phyloP scores from a whole-genome alignment of 2,888 invertebrate species.

The Ceramica pisi region DNA sequence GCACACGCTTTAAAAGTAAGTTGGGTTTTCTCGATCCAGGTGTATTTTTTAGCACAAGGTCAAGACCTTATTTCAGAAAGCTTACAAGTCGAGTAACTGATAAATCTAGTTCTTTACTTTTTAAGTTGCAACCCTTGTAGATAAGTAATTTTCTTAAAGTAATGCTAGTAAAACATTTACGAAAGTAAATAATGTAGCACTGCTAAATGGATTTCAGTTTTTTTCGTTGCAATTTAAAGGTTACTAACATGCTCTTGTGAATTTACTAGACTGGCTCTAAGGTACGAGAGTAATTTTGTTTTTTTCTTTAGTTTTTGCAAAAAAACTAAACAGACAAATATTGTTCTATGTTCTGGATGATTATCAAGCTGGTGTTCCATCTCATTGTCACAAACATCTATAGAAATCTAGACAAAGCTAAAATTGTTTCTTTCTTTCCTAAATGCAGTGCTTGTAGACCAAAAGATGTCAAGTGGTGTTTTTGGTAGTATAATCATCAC shows the following conservation, averaged over 20 bases:
- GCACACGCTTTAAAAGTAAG: neutral
- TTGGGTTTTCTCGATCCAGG: neutral
- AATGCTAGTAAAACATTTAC: conserved; percentile 10
- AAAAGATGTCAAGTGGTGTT: no score
- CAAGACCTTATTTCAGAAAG: conserved; percentile 17
- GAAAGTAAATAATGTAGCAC: neutral
- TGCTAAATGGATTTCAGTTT: neutral
- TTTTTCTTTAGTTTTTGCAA: no score
- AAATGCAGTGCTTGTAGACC: no score
- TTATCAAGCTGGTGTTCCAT: no score
- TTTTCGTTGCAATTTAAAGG: neutral
- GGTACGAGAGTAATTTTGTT: no score
- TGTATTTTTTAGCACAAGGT: neutral
- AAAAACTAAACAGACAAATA: no score
- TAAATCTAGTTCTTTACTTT: conserved; percentile 29
- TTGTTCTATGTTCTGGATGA: no score
- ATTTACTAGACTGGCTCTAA: neutral
- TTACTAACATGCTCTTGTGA: neutral
- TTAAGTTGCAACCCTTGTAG: neutral
- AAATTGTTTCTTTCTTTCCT: no score
- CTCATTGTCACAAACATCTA: no score
- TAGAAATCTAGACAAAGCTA: no score
- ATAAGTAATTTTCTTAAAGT: conserved; percentile 6
- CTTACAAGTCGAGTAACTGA: conserved; percentile 14
- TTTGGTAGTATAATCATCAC: no score